Conservation (phyloP, 2,113 vertebrate species). For the Calyptommatus sinebrachiatus region DNA sequence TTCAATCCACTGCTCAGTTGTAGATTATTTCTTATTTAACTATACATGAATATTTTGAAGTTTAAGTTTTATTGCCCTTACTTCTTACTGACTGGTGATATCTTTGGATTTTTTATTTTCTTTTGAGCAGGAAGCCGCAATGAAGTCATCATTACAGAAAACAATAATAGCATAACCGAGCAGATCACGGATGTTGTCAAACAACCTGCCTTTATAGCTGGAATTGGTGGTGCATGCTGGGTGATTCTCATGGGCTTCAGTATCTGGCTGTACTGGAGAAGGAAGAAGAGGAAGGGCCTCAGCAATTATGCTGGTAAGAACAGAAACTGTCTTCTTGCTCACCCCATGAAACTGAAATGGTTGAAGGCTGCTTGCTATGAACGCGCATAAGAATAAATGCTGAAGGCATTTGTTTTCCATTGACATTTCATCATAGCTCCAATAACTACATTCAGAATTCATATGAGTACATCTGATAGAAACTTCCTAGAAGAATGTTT, state of each 20-base stretch:
- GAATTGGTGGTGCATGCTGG: slow-evolving; percentile 97
- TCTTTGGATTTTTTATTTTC: not conserved
- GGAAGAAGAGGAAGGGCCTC: slow-evolving; percentile 99
- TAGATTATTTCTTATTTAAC: not conserved
- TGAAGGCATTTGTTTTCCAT: slow-evolving; percentile 48
- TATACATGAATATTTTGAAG: not conserved
- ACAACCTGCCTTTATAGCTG: slow-evolving; percentile 97
- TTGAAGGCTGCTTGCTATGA: slow-evolving; percentile 48
- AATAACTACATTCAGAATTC: slow-evolving; percentile 36
- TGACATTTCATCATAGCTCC: slow-evolving; percentile 53
- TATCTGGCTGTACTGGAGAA: slow-evolving; percentile 98
- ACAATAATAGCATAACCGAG: slow-evolving; percentile 98
- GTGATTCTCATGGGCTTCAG: slow-evolving; percentile 99
- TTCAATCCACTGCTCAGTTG: not conserved
- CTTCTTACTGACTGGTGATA: not conserved
- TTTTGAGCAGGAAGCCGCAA: slow-evolving; percentile 71
- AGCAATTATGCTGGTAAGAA: slow-evolving; percentile 97
- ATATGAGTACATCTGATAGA: slow-evolving; percentile 29
- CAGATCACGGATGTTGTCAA: slow-evolving; percentile 99
- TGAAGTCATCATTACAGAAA: slow-evolving; percentile 94
- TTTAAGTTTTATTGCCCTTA: not conserved
- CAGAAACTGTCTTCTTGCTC: not conserved
- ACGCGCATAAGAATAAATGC: slow-evolving; percentile 47
- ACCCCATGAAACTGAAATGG: slow-evolving; percentile 4
- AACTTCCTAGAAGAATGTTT: not conserved